Percentiles rank a stretch among this genome's conserved stretches.
phyloP scores from a whole-genome alignment of 2,888 invertebrate species.

The Hemicrepidius hirtus region DNA sequence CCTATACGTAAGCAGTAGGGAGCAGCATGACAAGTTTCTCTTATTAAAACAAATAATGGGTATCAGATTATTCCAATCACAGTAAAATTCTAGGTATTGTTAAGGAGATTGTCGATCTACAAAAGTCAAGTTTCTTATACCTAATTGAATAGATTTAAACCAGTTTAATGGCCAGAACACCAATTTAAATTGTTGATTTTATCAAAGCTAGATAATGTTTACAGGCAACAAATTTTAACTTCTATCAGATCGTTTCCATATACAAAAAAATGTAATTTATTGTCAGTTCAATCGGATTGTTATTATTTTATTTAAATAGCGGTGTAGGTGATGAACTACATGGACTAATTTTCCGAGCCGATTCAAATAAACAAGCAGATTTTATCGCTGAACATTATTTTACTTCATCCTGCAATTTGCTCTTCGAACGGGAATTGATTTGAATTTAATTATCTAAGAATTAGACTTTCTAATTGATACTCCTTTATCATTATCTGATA shows the following conservation, averaged over 20 bases:
- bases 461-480: constrained; percentile 32
- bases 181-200: constrained; percentile 51
- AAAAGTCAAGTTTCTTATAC: constrained; percentile 37
- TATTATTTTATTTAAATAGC: constrained; percentile 55
- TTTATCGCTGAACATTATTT: constrained; percentile 12
- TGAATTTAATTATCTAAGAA: constrained; percentile 4
- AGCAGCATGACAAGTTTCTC: constrained; percentile 33
- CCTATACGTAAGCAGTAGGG: constrained; percentile 13
- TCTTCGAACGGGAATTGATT: not conserved
- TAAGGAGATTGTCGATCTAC: constrained; percentile 40
- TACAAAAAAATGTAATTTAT: constrained; percentile 54
- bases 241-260: constrained; percentile 58
- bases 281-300: constrained; percentile 56
- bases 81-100: constrained; percentile 36
- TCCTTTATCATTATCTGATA: constrained; percentile 11
- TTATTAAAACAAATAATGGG: constrained; percentile 31
- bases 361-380: constrained; percentile 10
- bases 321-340: constrained; percentile 56
- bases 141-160: constrained; percentile 47
- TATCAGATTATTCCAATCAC: constrained; percentile 23
- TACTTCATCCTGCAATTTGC: not conserved
- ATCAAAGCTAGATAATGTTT: constrained; percentile 56
- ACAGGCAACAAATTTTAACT: constrained; percentile 61
- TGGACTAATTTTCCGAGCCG: constrained; percentile 20
- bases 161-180: constrained; percentile 49